Base-by-base conservation (phyloP, 2,113 vertebrate genomes). In the Pristiophorus japonicus region DNA sequence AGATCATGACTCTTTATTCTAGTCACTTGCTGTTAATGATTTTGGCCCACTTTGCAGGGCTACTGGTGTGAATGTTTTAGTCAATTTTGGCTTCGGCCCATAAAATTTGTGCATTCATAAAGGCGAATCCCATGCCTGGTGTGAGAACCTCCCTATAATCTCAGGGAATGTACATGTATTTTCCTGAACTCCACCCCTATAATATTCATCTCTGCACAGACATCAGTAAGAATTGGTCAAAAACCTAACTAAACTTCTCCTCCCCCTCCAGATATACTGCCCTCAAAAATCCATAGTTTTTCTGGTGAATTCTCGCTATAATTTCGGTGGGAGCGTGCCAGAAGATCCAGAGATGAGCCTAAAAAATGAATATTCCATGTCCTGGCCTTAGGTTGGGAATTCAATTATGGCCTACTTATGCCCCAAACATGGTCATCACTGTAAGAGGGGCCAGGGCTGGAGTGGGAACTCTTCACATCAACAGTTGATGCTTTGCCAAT, bases 81-180 rank as follows among this genome's bases (percentile, higher is more conserved):
- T 59, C 11, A 34, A 16, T 90, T 59, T 47, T 47, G 45, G 22
- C 59, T 59, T 62, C 20, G 59, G 34, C 59, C 55, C 59, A 92
- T 92, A 93, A 93, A 93, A 65, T 93, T 93, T 20, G 24, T 91
- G 11, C 18, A 62, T 91, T 91, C 55, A 62, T 30, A 62, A n/a
- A 91, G 88, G 4, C 51, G 27, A 91, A 91, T 55, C 34, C 55
- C 27, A 14, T 62, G 4, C 47, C 88, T n/a, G 22, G 30, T 34
- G 34, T 62, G 59, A 91, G 55, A 91, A 34, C 2, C 51, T 59
- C 55, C 24, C 47, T 16, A 62, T 27, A 84, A 45, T 84, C 45
- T 47, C 45, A 85, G 42, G 42, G 42, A 85, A 85, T 22, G 4
- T 62, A 34, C 55, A 62, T 62, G 88, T n/a, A 91, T 62, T 62